Evolutionary conservation across 2,113 vertebrate species (phyloP).

Genomic region (Isichthys henryi): DNA sequence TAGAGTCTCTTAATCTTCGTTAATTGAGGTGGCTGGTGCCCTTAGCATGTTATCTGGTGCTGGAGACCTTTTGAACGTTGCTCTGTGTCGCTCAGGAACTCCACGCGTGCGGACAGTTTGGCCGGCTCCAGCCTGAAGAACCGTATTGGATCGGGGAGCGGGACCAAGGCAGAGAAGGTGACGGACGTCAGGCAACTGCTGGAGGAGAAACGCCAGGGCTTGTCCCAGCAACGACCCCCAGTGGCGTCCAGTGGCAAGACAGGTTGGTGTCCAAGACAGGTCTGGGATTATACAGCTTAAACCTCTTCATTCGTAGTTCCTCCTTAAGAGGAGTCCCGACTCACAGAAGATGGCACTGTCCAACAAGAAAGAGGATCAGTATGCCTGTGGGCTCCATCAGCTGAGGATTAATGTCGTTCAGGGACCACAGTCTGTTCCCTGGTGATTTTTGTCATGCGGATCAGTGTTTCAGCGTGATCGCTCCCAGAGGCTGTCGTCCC

Average conservation of each 20-base stretch:
- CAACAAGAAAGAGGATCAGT: neutral
- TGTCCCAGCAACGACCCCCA: slow-evolving; percentile 48
- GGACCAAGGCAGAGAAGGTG: slow-evolving; percentile 72
- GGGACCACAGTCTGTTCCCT: too few relatives aligned
- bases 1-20: neutral
- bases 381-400: neutral
- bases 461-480: neutral
- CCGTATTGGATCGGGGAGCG: slow-evolving; percentile 68
- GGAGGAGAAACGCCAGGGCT: slow-evolving; percentile 84
- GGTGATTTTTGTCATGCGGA: too few relatives aligned
- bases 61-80: neutral
- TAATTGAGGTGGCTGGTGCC: neutral
- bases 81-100: slow-evolving; percentile 56
- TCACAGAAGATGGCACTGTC: neutral
- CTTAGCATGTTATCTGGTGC: neutral
- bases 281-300: neutral
- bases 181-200: slow-evolving; percentile 81
- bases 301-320: neutral
- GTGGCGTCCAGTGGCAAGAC: slow-evolving; percentile 60
- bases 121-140: slow-evolving; percentile 70
- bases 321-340: neutral
- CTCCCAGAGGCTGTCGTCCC: too few relatives aligned
- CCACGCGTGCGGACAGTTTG: slow-evolving; percentile 65
- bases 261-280: slow-evolving; percentile 51
- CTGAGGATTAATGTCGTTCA: neutral